phyloP scores from a whole-genome alignment of 1,140 invertebrate species.

The Daktulosphaira vitifoliae region DNA sequence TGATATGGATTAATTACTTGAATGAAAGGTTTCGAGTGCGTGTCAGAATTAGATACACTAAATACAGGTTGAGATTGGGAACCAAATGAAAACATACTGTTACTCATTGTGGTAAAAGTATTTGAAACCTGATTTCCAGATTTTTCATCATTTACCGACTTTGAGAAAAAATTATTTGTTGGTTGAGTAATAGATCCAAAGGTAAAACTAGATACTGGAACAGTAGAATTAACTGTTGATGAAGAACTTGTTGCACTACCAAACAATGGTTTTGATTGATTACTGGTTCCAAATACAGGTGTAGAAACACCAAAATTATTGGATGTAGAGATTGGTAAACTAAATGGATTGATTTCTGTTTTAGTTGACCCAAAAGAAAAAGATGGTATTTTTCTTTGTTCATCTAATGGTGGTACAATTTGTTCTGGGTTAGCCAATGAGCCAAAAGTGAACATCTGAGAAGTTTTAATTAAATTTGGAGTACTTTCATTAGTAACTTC shows the following conservation, averaged over 20 bases:
- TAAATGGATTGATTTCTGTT: background rate
- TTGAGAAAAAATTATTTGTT: background rate
- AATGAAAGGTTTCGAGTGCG: background rate
- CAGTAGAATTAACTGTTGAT: background rate
- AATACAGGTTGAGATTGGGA: constrained; percentile 8
- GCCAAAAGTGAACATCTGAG: constrained; percentile 26
- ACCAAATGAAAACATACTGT: constrained; percentile 7
- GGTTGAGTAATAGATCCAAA: background rate
- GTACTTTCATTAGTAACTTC: background rate
- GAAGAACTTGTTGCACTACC: constrained; percentile 10
- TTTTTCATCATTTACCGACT: background rate
- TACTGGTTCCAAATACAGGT: constrained; percentile 21
- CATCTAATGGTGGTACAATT: background rate
- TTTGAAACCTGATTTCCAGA: background rate
- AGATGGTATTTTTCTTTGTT: background rate
- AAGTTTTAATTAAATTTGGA: background rate
- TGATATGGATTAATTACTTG: background rate
- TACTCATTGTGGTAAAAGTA: background rate
- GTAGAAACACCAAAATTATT: constrained; percentile 1
- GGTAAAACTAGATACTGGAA: background rate
- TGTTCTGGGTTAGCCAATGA: constrained; percentile 12
- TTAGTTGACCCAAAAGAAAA: constrained; percentile 9
- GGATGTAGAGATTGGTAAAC: background rate
- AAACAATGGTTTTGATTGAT: constrained; percentile 8
- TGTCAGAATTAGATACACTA: background rate